Conservation (phyloP, 2,113 vertebrate genomes). For the Nothocercus nigrocapillus region DNA sequence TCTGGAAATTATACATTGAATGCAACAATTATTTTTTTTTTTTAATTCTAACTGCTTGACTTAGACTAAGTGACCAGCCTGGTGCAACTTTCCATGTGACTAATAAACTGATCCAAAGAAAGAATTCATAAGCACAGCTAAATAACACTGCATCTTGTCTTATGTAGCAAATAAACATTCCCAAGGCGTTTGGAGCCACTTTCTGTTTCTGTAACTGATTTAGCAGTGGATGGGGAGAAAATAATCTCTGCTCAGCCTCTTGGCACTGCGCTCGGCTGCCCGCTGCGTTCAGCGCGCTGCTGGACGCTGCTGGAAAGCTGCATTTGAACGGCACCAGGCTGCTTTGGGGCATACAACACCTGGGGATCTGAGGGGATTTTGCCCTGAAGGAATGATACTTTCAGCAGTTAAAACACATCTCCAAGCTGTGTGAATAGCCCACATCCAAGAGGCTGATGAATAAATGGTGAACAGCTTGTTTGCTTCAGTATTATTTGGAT, state of each 20-base stretch:
- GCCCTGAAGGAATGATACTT: background rate
- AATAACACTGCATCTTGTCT: background rate
- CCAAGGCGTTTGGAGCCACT: background rate
- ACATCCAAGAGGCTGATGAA: background rate
- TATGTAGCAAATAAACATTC: background rate
- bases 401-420: background rate
- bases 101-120: background rate
- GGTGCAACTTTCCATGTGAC: background rate
- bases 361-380: background rate
- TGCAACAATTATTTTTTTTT: background rate
- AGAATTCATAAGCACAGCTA: background rate
- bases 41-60: background rate
- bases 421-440: rapidly evolving
- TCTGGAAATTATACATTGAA: background rate
- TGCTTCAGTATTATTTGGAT: background rate
- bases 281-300: background rate
- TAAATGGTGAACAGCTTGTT: background rate
- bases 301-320: background rate
- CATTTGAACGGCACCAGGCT: background rate
- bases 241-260: background rate
- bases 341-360: background rate
- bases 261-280: background rate
- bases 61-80: background rate
- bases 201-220: background rate
- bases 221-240: background rate